Evolutionary conservation across 2,113 vertebrate genomes (phyloP).

Genomic region (Colistium nudipinnis): DNA sequence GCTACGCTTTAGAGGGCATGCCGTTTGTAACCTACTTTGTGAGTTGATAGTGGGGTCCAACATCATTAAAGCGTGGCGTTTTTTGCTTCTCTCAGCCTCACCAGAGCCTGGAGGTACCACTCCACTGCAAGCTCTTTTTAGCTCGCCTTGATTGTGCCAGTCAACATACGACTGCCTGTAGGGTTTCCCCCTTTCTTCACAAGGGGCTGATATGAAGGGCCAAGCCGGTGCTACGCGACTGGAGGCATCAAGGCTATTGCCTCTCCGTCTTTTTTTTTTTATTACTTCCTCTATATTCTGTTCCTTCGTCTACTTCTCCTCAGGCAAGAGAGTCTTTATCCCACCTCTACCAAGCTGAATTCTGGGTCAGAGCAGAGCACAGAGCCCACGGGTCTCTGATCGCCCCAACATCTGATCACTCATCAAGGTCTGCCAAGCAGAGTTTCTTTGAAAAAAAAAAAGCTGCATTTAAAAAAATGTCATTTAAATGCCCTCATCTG

Average conservation of each 20-base stretch:
- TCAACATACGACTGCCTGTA: constrained; percentile 50
- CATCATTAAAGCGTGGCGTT: constrained; percentile 30
- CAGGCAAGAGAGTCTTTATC: constrained; percentile 60
- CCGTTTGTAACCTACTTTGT: constrained; percentile 42
- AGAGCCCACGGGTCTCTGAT: constrained; percentile 54
- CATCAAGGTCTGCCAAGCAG: constrained; percentile 58
- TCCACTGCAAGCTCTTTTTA: constrained; percentile 31
- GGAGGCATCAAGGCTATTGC: constrained; percentile 60
- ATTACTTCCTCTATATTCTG: constrained; percentile 34
- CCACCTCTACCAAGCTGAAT: constrained; percentile 54
- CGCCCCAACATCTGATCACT: constrained; percentile 65
- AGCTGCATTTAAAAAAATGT: constrained; percentile 50
- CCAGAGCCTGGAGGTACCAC: constrained; percentile 19
- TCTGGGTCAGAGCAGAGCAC: constrained; percentile 56
- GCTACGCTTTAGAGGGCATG: constrained; percentile 2
- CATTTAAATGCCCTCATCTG: constrained; percentile 28
- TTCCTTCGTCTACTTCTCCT: constrained; percentile 44
- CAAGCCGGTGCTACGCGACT: constrained; percentile 22
- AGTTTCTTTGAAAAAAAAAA: constrained; percentile 17
- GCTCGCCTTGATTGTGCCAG: constrained; percentile 44
- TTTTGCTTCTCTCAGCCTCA: constrained; percentile 13
- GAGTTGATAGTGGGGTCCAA: constrained; percentile 32
- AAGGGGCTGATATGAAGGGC: constrained; percentile 59
- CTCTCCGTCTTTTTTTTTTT: constrained; percentile 39
- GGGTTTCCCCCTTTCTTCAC: constrained; percentile 35